These are phyloP conservation scores for Aphaenogaster ashmeadi DNA, from an alignment of 1,140 invertebrate genomes.

Conservation along the genomic window DNA sequence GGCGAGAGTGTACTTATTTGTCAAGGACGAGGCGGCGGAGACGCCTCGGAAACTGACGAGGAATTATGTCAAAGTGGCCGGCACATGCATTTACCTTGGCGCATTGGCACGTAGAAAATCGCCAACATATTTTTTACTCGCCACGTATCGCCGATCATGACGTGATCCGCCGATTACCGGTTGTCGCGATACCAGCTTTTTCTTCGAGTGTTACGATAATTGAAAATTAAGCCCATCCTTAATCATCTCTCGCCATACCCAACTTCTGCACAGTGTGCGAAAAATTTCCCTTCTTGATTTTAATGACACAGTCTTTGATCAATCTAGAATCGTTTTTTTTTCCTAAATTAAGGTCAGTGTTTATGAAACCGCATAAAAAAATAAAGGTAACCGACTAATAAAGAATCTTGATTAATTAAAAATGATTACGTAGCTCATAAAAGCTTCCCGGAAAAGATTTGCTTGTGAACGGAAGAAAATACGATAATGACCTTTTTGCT, in stretches of 20 bases:
- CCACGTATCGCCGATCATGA: slow-evolving; percentile 16
- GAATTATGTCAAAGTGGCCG: slow-evolving; percentile 77
- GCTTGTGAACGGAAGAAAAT: neutral
- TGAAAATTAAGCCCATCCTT: neutral
- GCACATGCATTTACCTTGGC: slow-evolving; percentile 75
- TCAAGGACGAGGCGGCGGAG: slow-evolving; percentile 69
- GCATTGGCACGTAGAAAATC: slow-evolving; percentile 72
- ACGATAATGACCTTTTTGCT: neutral
- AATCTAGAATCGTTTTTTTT: neutral
- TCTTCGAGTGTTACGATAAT: neutral
- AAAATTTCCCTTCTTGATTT: neutral
- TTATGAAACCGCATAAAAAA: neutral
- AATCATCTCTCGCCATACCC: neutral
- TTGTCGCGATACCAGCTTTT: neutral
- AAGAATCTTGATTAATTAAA: neutral
- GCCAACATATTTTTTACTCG: slow-evolving; percentile 54
- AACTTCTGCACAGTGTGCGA: neutral
- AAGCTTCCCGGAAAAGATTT: neutral
- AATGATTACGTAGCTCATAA: neutral
- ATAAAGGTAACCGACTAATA: neutral
- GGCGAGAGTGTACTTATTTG: slow-evolving; percentile 74
- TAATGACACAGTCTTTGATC: neutral
- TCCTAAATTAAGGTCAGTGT: neutral
- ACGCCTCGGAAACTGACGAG: slow-evolving; percentile 70
- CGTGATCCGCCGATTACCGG: neutral